Conservation (phyloP, 2,113 vertebrate genomes). For the Ptyas mucosa region DNA sequence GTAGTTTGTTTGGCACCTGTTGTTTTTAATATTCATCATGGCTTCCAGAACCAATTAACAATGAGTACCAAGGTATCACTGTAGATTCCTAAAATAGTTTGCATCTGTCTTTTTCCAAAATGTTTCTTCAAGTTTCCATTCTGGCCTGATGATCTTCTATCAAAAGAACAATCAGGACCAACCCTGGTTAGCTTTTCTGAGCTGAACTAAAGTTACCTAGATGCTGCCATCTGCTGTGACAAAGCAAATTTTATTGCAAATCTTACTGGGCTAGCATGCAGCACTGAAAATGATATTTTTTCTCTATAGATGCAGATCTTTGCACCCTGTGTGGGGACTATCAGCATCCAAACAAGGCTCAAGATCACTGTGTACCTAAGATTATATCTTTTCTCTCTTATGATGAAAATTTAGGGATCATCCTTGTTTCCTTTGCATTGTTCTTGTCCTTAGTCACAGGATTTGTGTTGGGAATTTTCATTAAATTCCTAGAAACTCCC, state of each 20-base stretch:
- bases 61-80: background rate
- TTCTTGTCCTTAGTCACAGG: background rate
- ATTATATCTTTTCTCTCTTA: background rate
- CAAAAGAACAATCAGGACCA: background rate
- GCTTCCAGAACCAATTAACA: background rate
- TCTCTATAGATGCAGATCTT: background rate
- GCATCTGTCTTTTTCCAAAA: background rate
- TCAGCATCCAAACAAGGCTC: background rate
- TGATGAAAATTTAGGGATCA: background rate
- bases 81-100: background rate
- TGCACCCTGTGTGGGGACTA: background rate
- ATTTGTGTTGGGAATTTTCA: background rate
- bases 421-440: background rate
- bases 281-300: background rate
- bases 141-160: background rate
- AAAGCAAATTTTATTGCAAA: background rate
- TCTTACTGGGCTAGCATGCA: background rate
- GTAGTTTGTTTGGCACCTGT: no score
- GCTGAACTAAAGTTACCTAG: background rate
- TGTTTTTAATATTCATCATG: background rate
- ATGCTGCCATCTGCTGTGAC: background rate
- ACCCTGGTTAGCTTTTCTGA: background rate
- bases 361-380: background rate
- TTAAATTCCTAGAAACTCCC: background rate
- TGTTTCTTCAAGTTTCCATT: background rate